Evolutionary conservation across 2,797 vertebrate genomes (phyloP).

Genomic region (Fringilla coelebs): DNA sequence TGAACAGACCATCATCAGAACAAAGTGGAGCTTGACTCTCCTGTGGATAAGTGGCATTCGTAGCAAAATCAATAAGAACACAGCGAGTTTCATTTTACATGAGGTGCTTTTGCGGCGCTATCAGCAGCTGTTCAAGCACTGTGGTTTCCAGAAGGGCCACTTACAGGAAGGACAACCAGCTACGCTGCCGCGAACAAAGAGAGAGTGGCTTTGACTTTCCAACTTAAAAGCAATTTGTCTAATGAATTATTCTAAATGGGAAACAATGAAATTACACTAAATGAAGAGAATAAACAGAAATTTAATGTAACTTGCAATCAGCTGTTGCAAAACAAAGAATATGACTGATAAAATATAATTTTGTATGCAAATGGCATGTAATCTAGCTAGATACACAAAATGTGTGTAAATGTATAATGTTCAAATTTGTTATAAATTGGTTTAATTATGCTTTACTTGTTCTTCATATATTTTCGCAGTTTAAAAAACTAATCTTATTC

Average conservation of each 20-base stretch:
- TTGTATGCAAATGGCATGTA: not conserved
- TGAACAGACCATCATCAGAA: not conserved
- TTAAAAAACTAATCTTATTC: not conserved
- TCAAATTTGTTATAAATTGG: not conserved
- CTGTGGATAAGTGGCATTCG: not conserved
- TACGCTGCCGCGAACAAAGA: fast-evolving
- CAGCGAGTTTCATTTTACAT: not conserved
- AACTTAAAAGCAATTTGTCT: not conserved
- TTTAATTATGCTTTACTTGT: not conserved
- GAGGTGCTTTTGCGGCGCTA: not conserved
- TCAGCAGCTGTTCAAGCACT: not conserved
- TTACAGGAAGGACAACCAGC: not conserved
- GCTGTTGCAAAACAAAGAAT: not conserved
- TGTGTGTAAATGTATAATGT: not conserved
- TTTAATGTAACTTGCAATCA: not conserved
- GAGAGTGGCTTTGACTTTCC: not conserved
- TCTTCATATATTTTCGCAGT: not conserved
- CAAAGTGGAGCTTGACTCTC: not conserved
- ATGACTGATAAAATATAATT: not conserved
- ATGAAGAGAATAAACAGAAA: not conserved
- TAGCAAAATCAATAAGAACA: not conserved
- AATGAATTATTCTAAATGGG: not conserved
- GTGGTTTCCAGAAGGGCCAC: not conserved
- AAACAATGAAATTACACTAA: not conserved
- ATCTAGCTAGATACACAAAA: not conserved